Evolutionary conservation across 2,797 vertebrate species (phyloP).

Genomic region (Apogon talboti): DNA sequence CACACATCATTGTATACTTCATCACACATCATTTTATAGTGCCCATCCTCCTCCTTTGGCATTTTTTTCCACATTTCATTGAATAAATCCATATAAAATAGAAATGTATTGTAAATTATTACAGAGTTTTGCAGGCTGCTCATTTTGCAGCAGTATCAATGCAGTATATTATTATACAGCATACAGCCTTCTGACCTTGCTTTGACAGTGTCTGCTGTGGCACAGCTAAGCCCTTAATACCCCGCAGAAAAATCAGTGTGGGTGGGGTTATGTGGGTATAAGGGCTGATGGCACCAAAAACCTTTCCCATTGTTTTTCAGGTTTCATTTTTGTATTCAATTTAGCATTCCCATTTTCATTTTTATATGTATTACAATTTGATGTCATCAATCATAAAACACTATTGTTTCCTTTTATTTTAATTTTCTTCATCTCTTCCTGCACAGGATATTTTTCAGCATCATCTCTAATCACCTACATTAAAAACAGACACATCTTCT

Average conservation of each 20-base stretch:
- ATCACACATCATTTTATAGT: background rate
- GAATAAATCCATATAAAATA: background rate
- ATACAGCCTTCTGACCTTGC: conserved; percentile 55
- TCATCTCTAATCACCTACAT: background rate
- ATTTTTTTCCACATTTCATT: background rate
- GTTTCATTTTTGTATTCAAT: background rate
- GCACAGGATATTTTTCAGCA: background rate
- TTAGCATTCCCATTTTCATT: background rate
- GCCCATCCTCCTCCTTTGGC: background rate
- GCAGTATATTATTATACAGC: background rate
- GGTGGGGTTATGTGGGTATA: conserved; percentile 7
- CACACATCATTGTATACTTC: too few species aligned
- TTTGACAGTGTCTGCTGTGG: conserved; percentile 45
- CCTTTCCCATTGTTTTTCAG: too few species aligned
- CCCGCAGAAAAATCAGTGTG: conserved; percentile 35
- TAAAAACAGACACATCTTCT: background rate
- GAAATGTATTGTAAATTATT: background rate
- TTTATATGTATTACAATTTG: background rate
- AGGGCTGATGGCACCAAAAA: background rate
- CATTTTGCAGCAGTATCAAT: background rate
- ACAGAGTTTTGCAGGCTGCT: background rate
- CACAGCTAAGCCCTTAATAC: conserved; percentile 72
- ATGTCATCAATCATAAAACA: background rate
- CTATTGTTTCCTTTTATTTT: background rate
- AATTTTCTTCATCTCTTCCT: conserved; percentile 1